These are phyloP conservation scores for Atherix ibis DNA, from an alignment of 2,888 invertebrate genomes.

Conservation along the genomic window DNA sequence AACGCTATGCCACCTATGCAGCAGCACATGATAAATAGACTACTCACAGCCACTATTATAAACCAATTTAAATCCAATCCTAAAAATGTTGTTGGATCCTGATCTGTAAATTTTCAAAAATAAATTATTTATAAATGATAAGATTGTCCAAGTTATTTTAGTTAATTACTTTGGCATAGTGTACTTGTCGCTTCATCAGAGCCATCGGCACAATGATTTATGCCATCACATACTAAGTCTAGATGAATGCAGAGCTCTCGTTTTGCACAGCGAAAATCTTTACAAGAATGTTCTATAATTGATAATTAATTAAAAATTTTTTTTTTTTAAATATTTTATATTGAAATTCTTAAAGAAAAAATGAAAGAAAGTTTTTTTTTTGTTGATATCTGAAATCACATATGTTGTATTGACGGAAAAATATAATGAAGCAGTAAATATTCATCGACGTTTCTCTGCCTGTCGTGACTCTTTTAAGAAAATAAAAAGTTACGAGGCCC, in stretches of 20 bases:
- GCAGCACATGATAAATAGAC: constrained; percentile 50
- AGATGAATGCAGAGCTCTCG: constrained; percentile 85
- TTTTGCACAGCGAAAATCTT: constrained; percentile 73
- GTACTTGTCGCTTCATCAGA: constrained; percentile 78
- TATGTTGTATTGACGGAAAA: too few relatives aligned
- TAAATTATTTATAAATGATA: not conserved
- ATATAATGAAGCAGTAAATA: too few relatives aligned
- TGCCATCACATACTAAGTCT: constrained; percentile 80
- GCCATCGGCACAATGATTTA: constrained; percentile 87
- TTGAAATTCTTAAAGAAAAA: too few relatives aligned
- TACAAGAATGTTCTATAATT: constrained; percentile 79
- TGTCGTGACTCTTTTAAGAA: too few relatives aligned
- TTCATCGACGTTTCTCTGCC: too few relatives aligned
- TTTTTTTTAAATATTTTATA: constrained; percentile 2
- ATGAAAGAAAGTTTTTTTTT: constrained; percentile 14
- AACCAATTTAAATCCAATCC: constrained; percentile 65
- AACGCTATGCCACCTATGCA: constrained; percentile 52
- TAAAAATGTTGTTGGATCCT: constrained; percentile 45
- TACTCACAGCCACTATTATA: constrained; percentile 53
- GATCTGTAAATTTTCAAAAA: constrained; percentile 29
- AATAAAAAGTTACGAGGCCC: too few relatives aligned
- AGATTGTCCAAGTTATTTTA: not conserved
- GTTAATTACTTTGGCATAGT: constrained; percentile 67
- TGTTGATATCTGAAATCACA: too few relatives aligned
- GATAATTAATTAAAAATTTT: constrained; percentile 18